These are phyloP conservation scores for Oceanodroma leucorhoa DNA, from an alignment of 2,797 vertebrate genomes.

Conservation along the genomic window DNA sequence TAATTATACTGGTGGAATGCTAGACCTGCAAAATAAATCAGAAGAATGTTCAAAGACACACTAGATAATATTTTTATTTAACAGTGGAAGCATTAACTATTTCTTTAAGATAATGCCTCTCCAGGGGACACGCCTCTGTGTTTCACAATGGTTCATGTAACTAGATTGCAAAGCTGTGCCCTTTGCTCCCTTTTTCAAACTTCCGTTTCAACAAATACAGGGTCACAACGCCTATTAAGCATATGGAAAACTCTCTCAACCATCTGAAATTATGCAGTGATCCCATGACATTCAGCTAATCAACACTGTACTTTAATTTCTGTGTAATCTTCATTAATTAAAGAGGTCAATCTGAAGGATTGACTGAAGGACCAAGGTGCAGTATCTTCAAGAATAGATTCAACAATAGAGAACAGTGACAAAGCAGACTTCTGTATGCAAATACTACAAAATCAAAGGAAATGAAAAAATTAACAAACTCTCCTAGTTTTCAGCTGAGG, in stretches of 20 bases:
- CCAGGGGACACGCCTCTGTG: rapidly evolving
- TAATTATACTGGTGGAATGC: neutral
- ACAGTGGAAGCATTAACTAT: neutral
- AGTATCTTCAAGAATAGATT: neutral
- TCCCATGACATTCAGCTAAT: neutral
- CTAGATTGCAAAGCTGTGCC: neutral
- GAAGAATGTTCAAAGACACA: neutral
- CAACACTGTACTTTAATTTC: neutral
- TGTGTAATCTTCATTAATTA: constrained; percentile 1
- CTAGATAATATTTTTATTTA: neutral
- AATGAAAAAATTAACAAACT: neutral
- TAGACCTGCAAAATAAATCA: neutral
- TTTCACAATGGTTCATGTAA: neutral
- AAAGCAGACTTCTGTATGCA: neutral
- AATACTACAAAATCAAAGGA: neutral
- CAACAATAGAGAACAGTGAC: neutral
- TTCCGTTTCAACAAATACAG: neutral
- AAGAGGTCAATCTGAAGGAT: neutral
- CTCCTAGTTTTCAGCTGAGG: neutral
- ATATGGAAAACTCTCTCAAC: neutral
- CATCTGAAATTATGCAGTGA: neutral
- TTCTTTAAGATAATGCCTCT: neutral
- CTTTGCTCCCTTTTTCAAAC: neutral
- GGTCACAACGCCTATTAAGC: neutral
- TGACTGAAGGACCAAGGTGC: neutral